Evolutionary conservation across 1,140 invertebrate genomes (phyloP), one percentile per base, ranked within the genome.

Genomic region (Zaprionus inermis): DNA sequence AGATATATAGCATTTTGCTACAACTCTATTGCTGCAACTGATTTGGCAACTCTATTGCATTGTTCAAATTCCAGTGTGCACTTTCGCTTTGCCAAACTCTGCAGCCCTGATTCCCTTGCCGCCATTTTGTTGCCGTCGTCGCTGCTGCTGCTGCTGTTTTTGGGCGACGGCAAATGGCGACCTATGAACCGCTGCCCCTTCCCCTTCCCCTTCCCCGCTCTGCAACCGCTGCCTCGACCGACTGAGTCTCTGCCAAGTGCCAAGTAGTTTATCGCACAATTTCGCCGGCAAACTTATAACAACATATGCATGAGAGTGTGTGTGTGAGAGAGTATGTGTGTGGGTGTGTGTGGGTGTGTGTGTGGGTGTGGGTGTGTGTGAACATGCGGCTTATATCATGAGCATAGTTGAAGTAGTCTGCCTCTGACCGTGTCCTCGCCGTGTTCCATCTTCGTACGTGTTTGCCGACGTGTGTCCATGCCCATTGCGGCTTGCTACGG

Each of bases 231-330:
- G 34, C 32, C 59, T 16, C 28, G 41, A 38, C 32, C 38, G 36
- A 11, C 18, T 49, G 49, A 59, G 51, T 41, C 75, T 61, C 28
- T 41, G 44, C 56, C 32, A 57, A 63, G 75, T 77, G 72, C 69
- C 79, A 88, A 88, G 80, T 88, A 83, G 83, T 88, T 88, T 88
- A 88, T 88, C 83, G 83, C 83, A 88, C 76, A 86, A 88, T 88
- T 86, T 65, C 56, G 54, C 67, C 69, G 72, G 56, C 52, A 65
- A 79, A 81, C 77, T 84, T 88, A 84, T 84, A 75, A 72, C 84
- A 78, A 89, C 83, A 88, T 79, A 86, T 82, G 83, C 76, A 82
- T 34, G 51, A 63, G 34, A 66, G 22, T 72, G 55, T 49, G 77
- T 54, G 54, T 60, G 32, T 30, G 46, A 28, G 41, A 51, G 52